These are phyloP conservation scores for Mola mola DNA, from an alignment of 2,113 vertebrate genomes.

Conservation along the genomic window DNA sequence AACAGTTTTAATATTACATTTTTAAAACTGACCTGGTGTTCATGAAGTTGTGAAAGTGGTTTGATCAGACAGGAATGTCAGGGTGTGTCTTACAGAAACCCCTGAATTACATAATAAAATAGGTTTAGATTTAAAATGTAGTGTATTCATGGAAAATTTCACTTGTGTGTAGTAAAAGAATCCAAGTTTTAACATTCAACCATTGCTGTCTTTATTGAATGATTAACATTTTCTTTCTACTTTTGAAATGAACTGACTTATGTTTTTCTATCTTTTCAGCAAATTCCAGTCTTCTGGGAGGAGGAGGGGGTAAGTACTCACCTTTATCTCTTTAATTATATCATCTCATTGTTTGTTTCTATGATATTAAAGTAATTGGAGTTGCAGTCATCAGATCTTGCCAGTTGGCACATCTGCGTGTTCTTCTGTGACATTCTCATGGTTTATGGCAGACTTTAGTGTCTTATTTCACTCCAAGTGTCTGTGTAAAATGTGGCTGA, in stretches of 20 bases:
- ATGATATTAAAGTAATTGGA: conserved; percentile 35
- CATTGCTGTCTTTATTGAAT: conserved; percentile 14
- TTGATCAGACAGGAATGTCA: too few relatives aligned
- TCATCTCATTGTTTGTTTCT: conserved; percentile 5
- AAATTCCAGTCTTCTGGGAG: conserved; percentile 97
- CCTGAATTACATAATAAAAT: too few relatives aligned
- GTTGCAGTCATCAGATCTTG: conserved; percentile 16
- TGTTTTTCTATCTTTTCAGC: conserved; percentile 83
- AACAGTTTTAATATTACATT: too few relatives aligned
- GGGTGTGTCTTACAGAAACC: too few relatives aligned
- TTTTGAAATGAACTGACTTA: conserved; percentile 42
- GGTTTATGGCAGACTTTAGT: conserved; percentile 33
- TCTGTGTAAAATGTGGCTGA: conserved; percentile 47
- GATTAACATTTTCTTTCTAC: not conserved
- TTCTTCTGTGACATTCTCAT: not conserved
- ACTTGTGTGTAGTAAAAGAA: too few relatives aligned
- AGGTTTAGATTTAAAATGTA: too few relatives aligned
- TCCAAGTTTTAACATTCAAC: not conserved
- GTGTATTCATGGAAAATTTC: too few relatives aligned
- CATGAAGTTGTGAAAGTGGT: too few relatives aligned
- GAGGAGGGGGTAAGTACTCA: conserved; percentile 92
- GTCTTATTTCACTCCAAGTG: conserved; percentile 41
- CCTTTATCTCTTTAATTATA: conserved; percentile 25
- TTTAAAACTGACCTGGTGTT: too few relatives aligned
- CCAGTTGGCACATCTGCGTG: conserved; percentile 10